Percentiles rank a stretch among this genome's conserved stretches.
Evolutionary conservation across 2,113 vertebrate genomes (phyloP).

Genomic region (Podarcis raffonei): DNA sequence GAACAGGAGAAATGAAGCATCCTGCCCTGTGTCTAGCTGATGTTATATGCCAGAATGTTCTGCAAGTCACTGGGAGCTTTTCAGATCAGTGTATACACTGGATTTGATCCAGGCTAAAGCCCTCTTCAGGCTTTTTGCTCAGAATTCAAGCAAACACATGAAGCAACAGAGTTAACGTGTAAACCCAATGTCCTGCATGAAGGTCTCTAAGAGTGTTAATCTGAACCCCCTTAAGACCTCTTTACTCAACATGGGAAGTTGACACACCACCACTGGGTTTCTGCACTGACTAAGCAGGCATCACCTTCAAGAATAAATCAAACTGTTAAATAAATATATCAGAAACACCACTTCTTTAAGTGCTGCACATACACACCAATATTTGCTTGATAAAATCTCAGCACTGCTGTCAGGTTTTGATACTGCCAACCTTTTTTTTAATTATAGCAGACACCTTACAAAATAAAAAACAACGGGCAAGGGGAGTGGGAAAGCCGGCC

Average conservation of each 20-base stretch:
- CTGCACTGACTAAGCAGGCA: neutral
- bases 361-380: neutral
- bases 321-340: neutral
- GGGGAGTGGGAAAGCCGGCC: neutral
- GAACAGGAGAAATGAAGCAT: too few relatives aligned
- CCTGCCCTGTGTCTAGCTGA: too few relatives aligned
- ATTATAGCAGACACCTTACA: neutral
- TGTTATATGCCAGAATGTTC: too few relatives aligned
- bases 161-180: too few relatives aligned
- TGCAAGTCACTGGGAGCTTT: too few relatives aligned
- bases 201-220: too few relatives aligned
- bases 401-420: neutral
- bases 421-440: neutral
- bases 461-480: neutral
- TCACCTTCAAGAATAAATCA: neutral
- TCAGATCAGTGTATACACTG: too few relatives aligned
- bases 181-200: too few relatives aligned
- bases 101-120: too few relatives aligned
- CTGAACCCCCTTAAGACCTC: too few relatives aligned
- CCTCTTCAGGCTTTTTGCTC: too few relatives aligned
- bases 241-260: neutral
- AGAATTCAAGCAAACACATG: too few relatives aligned
- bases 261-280: neutral
- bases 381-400: neutral
- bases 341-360: neutral